Evolutionary conservation across 2,797 vertebrate species (phyloP), one percentile per base, ranked within the genome.

Genomic region (Spatula versicolor): DNA sequence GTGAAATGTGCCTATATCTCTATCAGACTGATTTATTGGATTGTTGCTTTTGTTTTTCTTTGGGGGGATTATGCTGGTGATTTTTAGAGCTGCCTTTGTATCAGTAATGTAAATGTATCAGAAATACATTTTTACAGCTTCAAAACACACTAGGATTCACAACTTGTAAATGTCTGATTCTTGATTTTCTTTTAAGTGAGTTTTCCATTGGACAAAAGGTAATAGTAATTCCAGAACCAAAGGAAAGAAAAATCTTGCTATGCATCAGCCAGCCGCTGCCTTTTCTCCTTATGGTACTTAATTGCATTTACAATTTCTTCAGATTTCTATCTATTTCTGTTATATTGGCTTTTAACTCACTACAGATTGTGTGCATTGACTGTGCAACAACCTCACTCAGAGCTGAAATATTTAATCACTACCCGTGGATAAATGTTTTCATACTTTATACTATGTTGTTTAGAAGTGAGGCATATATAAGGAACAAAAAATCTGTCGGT

Each of bases 401-500:
- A 94, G 66, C 83, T 95, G 90, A 96, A 97, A 96, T 96, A 93
- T 96, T 96, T 96, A 97, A 96, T 95, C 90, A 69, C 95, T 96
- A 95, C 92, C 93, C 77, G 18, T 88, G 84, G 94, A 95, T 95
- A 96, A 94, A 96, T 74, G 91, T 96, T 97, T 96, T 96, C 92
- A 73, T 96, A 95, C 96, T 97, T 96, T 83, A 93, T 95, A 83
- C 93, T 92, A 83, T 30, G 84, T 86, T 97, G 95, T 97, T 97
- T 96, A 95, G 96, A 98, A 98, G 97, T 96, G 97, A 98, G 97
- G 97, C 98, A 98, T 97, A 98, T 97, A 87, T 97, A 95, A 97
- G 97, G 97, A 98, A 98, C 97, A 98, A 98, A 98, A 97, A 96
- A 96, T 97, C 98, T 98, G 98, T 99, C 98, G 98, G 88, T 90